phyloP scores from a whole-genome alignment of 2,113 vertebrate genomes.

The Empidonax traillii region DNA sequence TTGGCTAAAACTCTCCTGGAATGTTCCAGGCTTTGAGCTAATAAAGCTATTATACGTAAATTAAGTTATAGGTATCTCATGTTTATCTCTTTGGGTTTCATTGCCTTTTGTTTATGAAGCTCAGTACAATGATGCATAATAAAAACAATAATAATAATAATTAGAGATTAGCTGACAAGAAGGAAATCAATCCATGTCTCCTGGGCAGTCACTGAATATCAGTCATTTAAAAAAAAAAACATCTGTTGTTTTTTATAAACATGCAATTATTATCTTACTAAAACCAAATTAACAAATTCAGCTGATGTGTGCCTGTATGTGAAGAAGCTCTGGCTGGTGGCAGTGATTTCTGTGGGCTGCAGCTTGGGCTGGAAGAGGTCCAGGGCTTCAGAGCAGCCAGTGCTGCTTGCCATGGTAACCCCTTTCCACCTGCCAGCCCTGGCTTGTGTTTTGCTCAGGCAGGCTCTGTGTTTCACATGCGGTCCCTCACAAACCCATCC shows the following conservation, averaged over 20 bases:
- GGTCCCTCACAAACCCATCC: not conserved
- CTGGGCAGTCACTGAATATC: not conserved
- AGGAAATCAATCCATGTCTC: not conserved
- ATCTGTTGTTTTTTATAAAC: not conserved
- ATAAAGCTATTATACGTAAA: not conserved
- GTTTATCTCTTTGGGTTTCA: not conserved
- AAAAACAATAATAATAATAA: slow-evolving; percentile 12
- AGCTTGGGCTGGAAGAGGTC: not conserved
- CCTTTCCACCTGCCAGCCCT: not conserved
- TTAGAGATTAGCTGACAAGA: not conserved
- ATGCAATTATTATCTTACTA: not conserved
- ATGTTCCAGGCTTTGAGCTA: slow-evolving; percentile 21
- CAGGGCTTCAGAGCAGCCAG: not conserved
- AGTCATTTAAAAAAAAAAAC: not conserved
- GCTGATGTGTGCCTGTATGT: not conserved
- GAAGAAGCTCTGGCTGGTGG: not conserved
- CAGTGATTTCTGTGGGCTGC: not conserved
- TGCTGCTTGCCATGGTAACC: not conserved
- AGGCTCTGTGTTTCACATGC: not conserved
- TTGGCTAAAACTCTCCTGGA: not conserved
- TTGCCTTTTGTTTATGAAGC: slow-evolving; percentile 15
- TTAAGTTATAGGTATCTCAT: not conserved
- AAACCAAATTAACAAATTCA: not conserved
- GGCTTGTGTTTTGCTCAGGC: not conserved
- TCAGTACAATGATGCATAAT: not conserved